These are phyloP conservation scores for Lordiphosa stackelbergi DNA, from an alignment of 1,140 invertebrate genomes.

Conservation along the genomic window DNA sequence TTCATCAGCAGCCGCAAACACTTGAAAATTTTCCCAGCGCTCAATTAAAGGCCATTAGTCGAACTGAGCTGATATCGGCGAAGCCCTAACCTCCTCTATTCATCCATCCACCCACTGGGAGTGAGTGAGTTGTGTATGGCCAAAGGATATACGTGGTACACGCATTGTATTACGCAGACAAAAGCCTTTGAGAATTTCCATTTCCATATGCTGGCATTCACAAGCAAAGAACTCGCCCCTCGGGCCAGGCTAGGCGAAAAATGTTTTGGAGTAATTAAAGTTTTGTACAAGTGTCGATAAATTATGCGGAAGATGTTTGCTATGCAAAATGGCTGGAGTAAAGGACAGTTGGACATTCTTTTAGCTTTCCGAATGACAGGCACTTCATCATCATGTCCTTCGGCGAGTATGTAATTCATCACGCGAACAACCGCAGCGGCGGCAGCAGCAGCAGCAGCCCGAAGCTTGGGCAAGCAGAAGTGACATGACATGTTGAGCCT, in stretches of 20 bases:
- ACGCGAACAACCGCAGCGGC: constrained; percentile 70
- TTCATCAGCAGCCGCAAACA: constrained; percentile 66
- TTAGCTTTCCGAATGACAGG: constrained; percentile 69
- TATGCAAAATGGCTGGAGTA: constrained; percentile 57
- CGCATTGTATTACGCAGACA: constrained; percentile 65
- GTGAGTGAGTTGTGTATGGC: constrained; percentile 49
- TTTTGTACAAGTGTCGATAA: constrained; percentile 73
- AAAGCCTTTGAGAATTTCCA: constrained; percentile 54
- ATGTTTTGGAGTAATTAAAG: constrained; percentile 67
- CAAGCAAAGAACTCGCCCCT: constrained; percentile 22
- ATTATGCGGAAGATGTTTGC: constrained; percentile 63
- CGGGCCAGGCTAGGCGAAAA: constrained; percentile 37
- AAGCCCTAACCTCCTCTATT: neutral
- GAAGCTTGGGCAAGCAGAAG: constrained; percentile 17
- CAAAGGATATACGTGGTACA: constrained; percentile 66
- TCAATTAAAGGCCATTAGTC: constrained; percentile 73
- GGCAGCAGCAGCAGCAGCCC: constrained; percentile 4
- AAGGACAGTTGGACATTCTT: constrained; percentile 66
- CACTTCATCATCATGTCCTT: constrained; percentile 75
- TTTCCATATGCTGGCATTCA: constrained; percentile 63
- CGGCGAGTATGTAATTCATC: constrained; percentile 74
- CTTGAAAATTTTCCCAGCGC: constrained; percentile 70
- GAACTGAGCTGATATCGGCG: constrained; percentile 23
- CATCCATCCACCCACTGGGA: constrained; percentile 2
- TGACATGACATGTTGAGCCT: constrained; percentile 72